Conservation (phyloP, 2,888 invertebrate species). For the Cataglyphis albicans region DNA sequence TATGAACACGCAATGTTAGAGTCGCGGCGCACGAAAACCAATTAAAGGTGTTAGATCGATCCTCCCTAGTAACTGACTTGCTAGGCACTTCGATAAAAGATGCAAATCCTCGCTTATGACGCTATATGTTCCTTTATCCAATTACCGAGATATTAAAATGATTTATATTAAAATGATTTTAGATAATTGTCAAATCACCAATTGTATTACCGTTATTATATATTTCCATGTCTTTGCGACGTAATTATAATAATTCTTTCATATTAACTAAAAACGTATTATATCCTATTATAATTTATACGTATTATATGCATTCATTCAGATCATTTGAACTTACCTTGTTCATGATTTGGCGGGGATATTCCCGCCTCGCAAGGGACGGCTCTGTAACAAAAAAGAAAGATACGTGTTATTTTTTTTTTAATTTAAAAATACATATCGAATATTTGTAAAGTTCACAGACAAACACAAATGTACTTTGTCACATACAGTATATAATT, state of each 20-base stretch:
- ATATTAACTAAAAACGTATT: no score
- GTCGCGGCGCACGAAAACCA: conserved; percentile 67
- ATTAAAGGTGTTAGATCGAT: conserved; percentile 78
- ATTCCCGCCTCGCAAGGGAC: conserved; percentile 83
- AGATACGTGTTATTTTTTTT: background rate
- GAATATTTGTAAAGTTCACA: background rate
- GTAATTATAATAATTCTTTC: no score
- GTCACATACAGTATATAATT: background rate
- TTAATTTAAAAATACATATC: background rate
- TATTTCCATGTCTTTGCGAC: background rate
- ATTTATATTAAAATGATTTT: background rate
- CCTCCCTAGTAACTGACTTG: conserved; percentile 75
- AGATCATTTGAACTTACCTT: conserved; percentile 81
- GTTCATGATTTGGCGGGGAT: conserved; percentile 86
- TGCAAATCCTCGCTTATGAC: conserved; percentile 48
- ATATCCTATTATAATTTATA: no score
- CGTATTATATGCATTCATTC: background rate
- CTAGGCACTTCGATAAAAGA: conserved; percentile 55
- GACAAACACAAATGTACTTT: background rate
- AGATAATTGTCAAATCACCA: background rate
- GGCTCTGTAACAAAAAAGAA: conserved; percentile 82
- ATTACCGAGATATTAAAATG: background rate
- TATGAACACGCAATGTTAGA: conserved; percentile 68
- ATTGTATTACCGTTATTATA: background rate
- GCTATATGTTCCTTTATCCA: conserved; percentile 2